Percentiles rank a stretch among this genome's conserved stretches.
Evolutionary conservation across 1,140 invertebrate genomes (phyloP).

Genomic region (Meloidogyne exigua): DNA sequence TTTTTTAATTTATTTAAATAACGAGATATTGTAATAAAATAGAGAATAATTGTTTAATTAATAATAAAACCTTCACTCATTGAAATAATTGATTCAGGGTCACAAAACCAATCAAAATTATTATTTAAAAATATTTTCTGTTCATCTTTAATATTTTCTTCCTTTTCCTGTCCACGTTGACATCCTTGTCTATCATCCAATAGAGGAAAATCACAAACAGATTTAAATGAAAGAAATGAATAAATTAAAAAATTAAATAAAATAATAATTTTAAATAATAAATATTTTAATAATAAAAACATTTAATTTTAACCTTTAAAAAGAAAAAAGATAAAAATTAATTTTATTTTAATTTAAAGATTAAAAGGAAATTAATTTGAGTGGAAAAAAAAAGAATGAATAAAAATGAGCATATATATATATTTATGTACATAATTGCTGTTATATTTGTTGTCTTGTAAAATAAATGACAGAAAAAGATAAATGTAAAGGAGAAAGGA

Average conservation of each 20-base stretch:
- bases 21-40: neutral
- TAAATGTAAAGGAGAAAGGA: neutral
- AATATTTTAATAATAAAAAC: neutral
- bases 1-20: neutral
- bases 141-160: neutral
- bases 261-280: neutral
- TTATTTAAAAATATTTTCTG: neutral
- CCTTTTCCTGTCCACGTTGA: neutral
- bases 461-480: no score
- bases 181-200: slow-evolving; percentile 16
- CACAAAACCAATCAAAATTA: slow-evolving; percentile 21
- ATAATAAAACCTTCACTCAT: slow-evolving; percentile 20
- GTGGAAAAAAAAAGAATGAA: neutral
- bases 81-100: slow-evolving; percentile 20
- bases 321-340: neutral
- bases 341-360: neutral
- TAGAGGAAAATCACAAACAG: slow-evolving; percentile 2
- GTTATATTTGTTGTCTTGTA: neutral
- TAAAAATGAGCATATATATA: neutral
- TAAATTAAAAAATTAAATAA: slow-evolving; percentile 3
- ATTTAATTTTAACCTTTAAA: neutral
- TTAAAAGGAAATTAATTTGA: neutral
- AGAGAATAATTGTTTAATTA: neutral
- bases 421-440: neutral
- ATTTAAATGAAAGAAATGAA: neutral